phyloP scores from a whole-genome alignment of 1,140 invertebrate species.

The Caenorhabditis briggsae region DNA sequence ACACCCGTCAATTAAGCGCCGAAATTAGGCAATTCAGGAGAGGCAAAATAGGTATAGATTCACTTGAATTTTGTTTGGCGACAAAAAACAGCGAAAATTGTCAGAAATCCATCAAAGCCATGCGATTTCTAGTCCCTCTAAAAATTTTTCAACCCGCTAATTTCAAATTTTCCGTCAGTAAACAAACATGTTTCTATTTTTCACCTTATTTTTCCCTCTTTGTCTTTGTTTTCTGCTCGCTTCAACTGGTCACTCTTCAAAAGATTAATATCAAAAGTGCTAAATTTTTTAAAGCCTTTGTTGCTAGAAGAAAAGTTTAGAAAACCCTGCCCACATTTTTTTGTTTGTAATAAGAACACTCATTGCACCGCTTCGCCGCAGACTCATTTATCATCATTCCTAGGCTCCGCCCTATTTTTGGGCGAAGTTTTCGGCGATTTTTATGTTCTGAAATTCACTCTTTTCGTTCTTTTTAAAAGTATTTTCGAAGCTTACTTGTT shows the following conservation, averaged over 20 bases:
- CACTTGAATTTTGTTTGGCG: background rate
- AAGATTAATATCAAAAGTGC: background rate
- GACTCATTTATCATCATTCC: background rate
- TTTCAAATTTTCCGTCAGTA: background rate
- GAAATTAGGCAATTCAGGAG: conserved; percentile 2
- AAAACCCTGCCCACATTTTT: background rate
- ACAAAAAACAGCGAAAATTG: background rate
- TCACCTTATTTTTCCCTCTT: too few relatives aligned
- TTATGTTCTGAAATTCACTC: background rate
- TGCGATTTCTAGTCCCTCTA: background rate
- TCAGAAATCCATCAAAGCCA: too few relatives aligned
- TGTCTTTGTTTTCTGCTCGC: too few relatives aligned
- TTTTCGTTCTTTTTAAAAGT: background rate
- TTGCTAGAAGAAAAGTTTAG: too few relatives aligned
- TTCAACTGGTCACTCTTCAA: background rate
- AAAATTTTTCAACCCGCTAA: too few relatives aligned
- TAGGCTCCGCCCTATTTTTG: conserved; percentile 1
- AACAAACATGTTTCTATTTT: background rate
- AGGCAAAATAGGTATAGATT: background rate
- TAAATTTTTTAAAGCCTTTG: background rate
- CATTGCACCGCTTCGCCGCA: background rate
- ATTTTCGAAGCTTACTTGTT: background rate
- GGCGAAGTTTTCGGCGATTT: background rate
- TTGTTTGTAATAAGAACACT: conserved; percentile 3
- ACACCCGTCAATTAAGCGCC: background rate